A percentile compares a stretch with the other conserved stretches of the same genome.
phyloP scores from a whole-genome alignment of 2,797 vertebrate genomes.

The Pseudochirops cupreus region DNA sequence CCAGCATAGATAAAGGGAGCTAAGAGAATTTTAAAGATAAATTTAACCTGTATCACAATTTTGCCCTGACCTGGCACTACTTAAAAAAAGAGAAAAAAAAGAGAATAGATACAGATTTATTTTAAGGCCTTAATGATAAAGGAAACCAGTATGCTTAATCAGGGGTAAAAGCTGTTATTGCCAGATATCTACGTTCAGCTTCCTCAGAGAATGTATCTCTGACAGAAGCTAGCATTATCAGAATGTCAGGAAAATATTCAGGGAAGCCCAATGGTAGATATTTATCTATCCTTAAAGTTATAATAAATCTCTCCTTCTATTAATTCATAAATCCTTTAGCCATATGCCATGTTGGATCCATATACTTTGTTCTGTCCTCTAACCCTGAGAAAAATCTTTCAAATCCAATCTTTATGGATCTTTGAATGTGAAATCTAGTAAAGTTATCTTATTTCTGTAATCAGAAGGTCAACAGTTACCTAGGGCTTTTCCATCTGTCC shows the following conservation, averaged over 20 bases:
- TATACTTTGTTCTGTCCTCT: constrained; percentile 58
- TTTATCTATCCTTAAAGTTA: constrained; percentile 49
- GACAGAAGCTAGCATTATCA: neutral
- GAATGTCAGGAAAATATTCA: constrained; percentile 39
- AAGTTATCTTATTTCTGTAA: constrained; percentile 76
- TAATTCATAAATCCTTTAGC: constrained; percentile 25
- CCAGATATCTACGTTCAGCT: neutral
- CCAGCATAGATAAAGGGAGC: neutral
- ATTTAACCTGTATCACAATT: neutral
- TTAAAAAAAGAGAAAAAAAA: no score
- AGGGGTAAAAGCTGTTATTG: neutral
- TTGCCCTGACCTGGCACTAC: neutral
- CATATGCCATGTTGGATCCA: constrained; percentile 48
- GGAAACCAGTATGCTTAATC: neutral
- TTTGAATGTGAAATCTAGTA: constrained; percentile 76
- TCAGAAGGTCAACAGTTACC: constrained; percentile 81
- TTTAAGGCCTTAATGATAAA: neutral
- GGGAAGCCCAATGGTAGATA: constrained; percentile 37
- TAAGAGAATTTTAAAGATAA: neutral
- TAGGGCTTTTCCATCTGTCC: constrained; percentile 78
- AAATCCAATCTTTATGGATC: constrained; percentile 70
- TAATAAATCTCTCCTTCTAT: constrained; percentile 60
- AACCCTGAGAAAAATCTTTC: constrained; percentile 54
- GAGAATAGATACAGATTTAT: neutral
- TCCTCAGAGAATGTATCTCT: neutral